Evolutionary conservation across 2,888 invertebrate genomes (phyloP).

Genomic region (Melinopterus prodromus): DNA sequence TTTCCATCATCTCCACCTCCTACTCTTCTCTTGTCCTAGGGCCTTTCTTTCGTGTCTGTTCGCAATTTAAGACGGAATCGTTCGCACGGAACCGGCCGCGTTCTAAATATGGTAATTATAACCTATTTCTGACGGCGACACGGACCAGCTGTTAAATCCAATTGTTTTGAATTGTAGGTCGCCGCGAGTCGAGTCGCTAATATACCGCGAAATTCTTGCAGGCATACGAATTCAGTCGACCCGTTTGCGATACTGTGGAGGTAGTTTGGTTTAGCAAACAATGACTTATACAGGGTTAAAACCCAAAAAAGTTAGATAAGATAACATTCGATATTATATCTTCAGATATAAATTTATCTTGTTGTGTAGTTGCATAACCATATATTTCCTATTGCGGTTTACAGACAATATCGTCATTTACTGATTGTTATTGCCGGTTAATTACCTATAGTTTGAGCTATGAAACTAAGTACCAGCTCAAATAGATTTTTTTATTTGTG

Average conservation of each 20-base stretch:
- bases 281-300: too few species aligned
- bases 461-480: too few species aligned
- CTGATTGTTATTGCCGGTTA: too few species aligned
- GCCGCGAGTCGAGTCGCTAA: neutral
- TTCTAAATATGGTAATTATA: conserved; percentile 28
- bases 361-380: too few species aligned
- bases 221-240: neutral
- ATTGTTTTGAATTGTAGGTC: conserved; percentile 31
- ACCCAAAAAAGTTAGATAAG: too few species aligned
- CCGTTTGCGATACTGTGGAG: neutral
- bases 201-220: neutral
- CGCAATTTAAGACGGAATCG: neutral
- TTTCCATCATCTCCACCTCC: neutral
- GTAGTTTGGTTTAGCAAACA: neutral
- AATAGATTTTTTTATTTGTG: too few species aligned
- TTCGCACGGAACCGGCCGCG: neutral
- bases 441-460: too few species aligned
- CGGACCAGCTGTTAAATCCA: conserved; percentile 27
- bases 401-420: too few species aligned
- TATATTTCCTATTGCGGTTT: too few species aligned
- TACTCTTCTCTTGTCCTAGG: neutral
- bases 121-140: conserved; percentile 27
- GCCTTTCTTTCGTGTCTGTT: neutral
- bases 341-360: too few species aligned
- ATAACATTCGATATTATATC: too few species aligned